phyloP scores from a whole-genome alignment of 2,797 vertebrate species.

The Centroberyx gerrardi region DNA sequence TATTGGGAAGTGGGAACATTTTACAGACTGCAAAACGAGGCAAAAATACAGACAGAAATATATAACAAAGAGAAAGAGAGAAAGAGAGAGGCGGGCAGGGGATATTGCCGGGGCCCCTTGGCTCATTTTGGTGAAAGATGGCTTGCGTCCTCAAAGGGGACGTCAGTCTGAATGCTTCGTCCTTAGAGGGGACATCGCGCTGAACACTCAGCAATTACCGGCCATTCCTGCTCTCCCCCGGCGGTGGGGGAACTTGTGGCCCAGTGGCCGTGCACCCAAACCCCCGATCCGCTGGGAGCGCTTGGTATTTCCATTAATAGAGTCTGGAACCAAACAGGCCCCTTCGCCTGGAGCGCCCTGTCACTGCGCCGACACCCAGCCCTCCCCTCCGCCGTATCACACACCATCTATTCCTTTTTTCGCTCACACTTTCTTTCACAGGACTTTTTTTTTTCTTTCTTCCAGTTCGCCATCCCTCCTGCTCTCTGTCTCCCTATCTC shows the following conservation, averaged over 20 bases:
- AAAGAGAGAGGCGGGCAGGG: constrained; percentile 2
- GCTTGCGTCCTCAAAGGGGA: constrained; percentile 46
- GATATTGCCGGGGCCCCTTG: constrained; percentile 21
- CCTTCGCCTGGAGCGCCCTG: constrained; percentile 59
- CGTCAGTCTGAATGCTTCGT: constrained; percentile 48
- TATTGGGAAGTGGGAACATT: not conserved
- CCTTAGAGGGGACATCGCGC: constrained; percentile 52
- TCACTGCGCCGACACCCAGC: constrained; percentile 10
- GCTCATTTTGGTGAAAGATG: constrained; percentile 67
- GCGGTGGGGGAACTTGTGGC: constrained; percentile 28
- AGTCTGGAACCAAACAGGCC: constrained; percentile 56
- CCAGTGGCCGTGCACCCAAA: constrained; percentile 48
- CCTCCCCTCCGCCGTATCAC: not conserved
- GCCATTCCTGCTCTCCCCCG: constrained; percentile 27
- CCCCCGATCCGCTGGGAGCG: constrained; percentile 46
- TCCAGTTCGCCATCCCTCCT: not conserved
- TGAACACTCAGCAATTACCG: constrained; percentile 60
- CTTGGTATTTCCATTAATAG: constrained; percentile 77
- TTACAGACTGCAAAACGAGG: not conserved
- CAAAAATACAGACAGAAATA: constrained; percentile 19
- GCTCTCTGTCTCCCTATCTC: not conserved
- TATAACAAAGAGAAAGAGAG: constrained; percentile 31
- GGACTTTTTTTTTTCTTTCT: not conserved
- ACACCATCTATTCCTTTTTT: not conserved
- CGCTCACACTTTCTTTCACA: not conserved